Conservation (phyloP, 2,888 invertebrate species). For the Macropis europaea region DNA sequence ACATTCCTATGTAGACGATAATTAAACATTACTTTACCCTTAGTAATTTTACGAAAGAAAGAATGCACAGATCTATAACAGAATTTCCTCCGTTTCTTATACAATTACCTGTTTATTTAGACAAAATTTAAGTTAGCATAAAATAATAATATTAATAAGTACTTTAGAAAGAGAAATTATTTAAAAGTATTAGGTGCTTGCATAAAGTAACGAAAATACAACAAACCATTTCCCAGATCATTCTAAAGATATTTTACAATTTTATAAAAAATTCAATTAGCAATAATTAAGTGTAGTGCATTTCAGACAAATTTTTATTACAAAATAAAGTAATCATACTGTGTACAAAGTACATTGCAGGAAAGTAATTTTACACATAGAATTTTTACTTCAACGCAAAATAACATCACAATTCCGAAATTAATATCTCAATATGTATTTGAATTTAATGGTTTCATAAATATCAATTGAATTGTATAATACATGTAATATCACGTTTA, state of each 20-base stretch:
- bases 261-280: too few species aligned
- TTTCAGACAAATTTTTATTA: slow-evolving; percentile 22
- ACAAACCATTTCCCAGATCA: too few species aligned
- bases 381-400: neutral
- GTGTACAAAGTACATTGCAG: neutral
- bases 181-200: too few species aligned
- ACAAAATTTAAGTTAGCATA: too few species aligned
- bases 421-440: neutral
- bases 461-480: neutral
- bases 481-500: slow-evolving; percentile 1
- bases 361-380: neutral
- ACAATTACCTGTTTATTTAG: too few species aligned
- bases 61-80: too few species aligned
- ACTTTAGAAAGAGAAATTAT: too few species aligned
- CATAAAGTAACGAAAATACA: too few species aligned
- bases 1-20: neutral
- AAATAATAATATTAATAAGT: too few species aligned
- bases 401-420: neutral
- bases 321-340: neutral
- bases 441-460: neutral
- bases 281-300: neutral
- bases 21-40: neutral
- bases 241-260: too few species aligned
- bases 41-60: neutral
- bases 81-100: too few species aligned